Conservation (phyloP, 2,797 vertebrate species). For the Chanos chanos region DNA sequence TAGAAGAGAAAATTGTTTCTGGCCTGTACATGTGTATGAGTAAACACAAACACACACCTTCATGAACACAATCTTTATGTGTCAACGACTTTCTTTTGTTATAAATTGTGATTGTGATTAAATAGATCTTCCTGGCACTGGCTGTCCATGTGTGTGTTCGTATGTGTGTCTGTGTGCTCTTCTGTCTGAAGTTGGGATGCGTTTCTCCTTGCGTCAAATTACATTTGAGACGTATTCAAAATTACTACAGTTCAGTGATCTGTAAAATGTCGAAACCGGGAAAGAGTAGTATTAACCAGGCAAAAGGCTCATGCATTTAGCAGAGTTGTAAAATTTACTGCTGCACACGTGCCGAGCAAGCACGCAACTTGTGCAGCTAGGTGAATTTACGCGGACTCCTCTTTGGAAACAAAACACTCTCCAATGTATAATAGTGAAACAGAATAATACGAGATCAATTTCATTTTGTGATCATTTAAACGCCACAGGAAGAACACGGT, state of each 20-base stretch:
- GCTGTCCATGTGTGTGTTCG: neutral
- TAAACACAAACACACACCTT: no score
- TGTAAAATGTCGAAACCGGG: slow-evolving; percentile 15
- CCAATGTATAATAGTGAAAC: no score
- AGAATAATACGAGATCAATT: no score
- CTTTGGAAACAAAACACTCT: slow-evolving; percentile 16
- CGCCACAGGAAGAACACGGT: no score
- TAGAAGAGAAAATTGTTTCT: no score
- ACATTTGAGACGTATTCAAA: slow-evolving; percentile 9
- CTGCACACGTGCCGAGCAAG: slow-evolving; percentile 17
- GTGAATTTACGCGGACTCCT: slow-evolving; percentile 18
- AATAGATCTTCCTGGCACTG: no score
- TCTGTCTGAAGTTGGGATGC: neutral
- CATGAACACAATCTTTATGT: no score
- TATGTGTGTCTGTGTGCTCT: neutral
- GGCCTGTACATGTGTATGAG: no score
- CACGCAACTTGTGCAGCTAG: slow-evolving; percentile 11
- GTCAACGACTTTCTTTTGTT: no score
- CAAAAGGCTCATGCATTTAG: slow-evolving; percentile 26
- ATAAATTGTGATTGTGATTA: no score
- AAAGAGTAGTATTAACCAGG: slow-evolving; percentile 15
- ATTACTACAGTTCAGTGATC: slow-evolving; percentile 18
- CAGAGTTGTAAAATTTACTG: slow-evolving; percentile 31
- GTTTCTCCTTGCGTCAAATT: no score
- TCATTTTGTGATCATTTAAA: no score